These are phyloP conservation scores for Mustelus asterias DNA, from an alignment of 2,113 vertebrate genomes.

Conservation along the genomic window DNA sequence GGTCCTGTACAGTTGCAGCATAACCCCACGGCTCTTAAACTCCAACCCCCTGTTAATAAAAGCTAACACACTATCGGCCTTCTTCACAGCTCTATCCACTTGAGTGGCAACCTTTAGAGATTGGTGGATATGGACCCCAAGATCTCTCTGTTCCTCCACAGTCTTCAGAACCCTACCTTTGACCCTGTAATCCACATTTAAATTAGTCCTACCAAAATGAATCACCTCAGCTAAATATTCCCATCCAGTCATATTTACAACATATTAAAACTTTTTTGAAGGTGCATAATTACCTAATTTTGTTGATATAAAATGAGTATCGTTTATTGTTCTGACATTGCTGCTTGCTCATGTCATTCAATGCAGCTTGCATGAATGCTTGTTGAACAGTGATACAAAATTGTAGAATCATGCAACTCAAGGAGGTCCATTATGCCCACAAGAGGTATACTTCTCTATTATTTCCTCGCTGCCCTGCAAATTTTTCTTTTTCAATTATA, in stretches of 20 bases:
- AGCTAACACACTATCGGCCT: too few relatives aligned
- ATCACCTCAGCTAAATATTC: background rate
- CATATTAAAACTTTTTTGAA: background rate
- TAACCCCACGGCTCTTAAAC: too few relatives aligned
- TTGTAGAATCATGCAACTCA: background rate
- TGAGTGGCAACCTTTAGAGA: too few relatives aligned
- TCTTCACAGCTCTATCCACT: too few relatives aligned
- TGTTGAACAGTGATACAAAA: background rate
- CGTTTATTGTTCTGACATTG: background rate
- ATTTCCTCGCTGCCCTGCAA: background rate
- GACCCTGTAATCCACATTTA: too few relatives aligned
- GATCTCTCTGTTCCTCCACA: too few relatives aligned
- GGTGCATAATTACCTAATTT: background rate
- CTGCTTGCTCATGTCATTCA: conserved; percentile 1
- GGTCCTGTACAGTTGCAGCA: too few relatives aligned
- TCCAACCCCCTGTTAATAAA: too few relatives aligned
- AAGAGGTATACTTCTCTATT: background rate
- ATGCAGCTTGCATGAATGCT: background rate
- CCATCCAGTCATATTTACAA: background rate
- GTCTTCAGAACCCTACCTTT: too few relatives aligned
- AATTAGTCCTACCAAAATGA: too few relatives aligned
- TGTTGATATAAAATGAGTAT: background rate
- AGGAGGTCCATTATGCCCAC: background rate
- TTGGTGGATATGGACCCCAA: too few relatives aligned
- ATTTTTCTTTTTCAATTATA: background rate